Percentiles rank a stretch among this genome's conserved stretches.
Evolutionary conservation across 2,113 vertebrate genomes (phyloP).

Genomic region (Calidris pugnax): DNA sequence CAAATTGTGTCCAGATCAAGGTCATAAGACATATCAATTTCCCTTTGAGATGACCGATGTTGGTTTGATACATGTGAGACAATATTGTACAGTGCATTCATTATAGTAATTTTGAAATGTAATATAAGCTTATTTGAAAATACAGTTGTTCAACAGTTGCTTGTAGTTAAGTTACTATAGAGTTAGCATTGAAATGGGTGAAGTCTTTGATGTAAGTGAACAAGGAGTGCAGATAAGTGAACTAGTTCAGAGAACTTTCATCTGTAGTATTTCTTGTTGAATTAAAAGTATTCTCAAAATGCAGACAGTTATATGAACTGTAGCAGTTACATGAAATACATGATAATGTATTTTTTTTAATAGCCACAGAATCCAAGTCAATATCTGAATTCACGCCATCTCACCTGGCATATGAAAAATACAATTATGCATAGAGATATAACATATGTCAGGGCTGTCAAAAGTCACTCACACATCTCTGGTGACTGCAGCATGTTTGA

Average conservation of each 20-base stretch:
- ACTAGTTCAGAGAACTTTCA: not conserved
- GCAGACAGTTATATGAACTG: not conserved
- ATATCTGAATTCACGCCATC: not conserved
- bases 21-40: not conserved
- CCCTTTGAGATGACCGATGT: slow-evolving; percentile 12
- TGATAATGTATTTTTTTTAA: not conserved
- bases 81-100: slow-evolving; percentile 13
- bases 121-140: slow-evolving; percentile 27
- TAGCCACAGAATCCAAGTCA: not conserved
- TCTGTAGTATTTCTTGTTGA: not conserved
- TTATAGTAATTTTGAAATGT: slow-evolving; percentile 48
- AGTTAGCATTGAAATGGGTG: slow-evolving; percentile 1
- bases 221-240: not conserved
- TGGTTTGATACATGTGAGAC: slow-evolving; percentile 9
- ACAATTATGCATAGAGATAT: not conserved
- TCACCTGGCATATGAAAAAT: not conserved
- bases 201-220: slow-evolving; percentile 16
- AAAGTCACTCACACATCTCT: not conserved
- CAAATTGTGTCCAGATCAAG: slow-evolving; percentile 23
- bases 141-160: not conserved
- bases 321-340: not conserved
- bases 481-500: not conserved
- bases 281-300: not conserved
- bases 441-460: not conserved
- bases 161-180: slow-evolving; percentile 36